Evolutionary conservation across 2,888 invertebrate species (phyloP).

Genomic region (Clostera curtula): DNA sequence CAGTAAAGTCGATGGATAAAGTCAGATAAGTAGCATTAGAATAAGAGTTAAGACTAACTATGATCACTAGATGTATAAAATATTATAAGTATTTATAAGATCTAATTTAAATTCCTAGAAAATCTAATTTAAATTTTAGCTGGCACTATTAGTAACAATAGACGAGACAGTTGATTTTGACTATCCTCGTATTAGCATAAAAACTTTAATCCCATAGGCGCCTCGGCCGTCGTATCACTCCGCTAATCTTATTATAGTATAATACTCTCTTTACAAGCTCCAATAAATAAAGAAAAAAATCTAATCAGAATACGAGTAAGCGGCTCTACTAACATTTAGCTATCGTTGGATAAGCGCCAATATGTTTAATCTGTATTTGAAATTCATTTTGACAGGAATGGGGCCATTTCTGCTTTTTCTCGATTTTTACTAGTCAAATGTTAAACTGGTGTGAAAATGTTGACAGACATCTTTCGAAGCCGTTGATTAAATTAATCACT

Average conservation of each 20-base stretch:
- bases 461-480: too few species aligned
- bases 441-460: constrained; percentile 11
- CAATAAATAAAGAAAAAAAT: constrained; percentile 12
- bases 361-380: constrained; percentile 10
- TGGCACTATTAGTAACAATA: constrained; percentile 9
- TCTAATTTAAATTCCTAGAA: too few species aligned
- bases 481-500: too few species aligned
- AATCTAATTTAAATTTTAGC: too few species aligned
- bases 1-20: too few species aligned
- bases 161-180: constrained; percentile 27
- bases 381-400: neutral
- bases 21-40: neutral
- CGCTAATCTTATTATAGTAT: constrained; percentile 30
- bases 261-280: constrained; percentile 15
- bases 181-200: constrained; percentile 24
- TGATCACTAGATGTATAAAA: too few species aligned
- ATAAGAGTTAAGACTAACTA: too few species aligned
- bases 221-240: constrained; percentile 17
- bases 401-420: constrained; percentile 8
- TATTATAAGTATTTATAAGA: too few species aligned
- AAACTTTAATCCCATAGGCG: constrained; percentile 34
- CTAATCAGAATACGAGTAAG: constrained; percentile 18
- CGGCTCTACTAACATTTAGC: constrained; percentile 9
- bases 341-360: constrained; percentile 17
- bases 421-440: constrained; percentile 9